Conservation (phyloP, 2,797 vertebrate genomes). For the Limnodromus scolopaceus region DNA sequence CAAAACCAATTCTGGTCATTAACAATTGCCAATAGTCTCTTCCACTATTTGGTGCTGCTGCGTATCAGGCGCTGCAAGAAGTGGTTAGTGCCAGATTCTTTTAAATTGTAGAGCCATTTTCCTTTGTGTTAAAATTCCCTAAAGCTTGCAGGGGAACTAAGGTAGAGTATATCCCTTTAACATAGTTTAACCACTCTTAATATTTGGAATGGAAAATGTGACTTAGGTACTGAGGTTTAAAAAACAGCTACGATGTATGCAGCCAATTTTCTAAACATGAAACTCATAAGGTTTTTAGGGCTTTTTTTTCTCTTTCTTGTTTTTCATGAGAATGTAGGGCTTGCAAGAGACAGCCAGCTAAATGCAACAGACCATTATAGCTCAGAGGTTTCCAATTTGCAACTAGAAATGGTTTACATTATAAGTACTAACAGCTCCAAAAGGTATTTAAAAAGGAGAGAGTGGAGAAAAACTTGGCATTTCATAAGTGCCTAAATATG, state of each 20-base stretch:
- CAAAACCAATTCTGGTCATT: neutral
- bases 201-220: conserved; percentile 59
- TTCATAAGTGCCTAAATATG: neutral
- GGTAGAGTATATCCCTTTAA: conserved; percentile 31
- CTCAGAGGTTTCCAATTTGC: conserved; percentile 37
- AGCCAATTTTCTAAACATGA: conserved; percentile 53
- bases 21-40: neutral
- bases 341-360: neutral
- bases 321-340: neutral
- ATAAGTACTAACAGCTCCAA: neutral
- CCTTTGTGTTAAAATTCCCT: conserved; percentile 35
- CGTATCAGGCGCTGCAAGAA: neutral
- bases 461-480: neutral
- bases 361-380: neutral
- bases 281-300: neutral
- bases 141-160: neutral
- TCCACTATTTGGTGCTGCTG: neutral
- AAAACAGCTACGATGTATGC: neutral
- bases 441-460: conserved; percentile 3
- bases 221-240: conserved; percentile 38
- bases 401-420: conserved; percentile 32
- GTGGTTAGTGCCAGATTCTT: neutral
- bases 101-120: conserved; percentile 10
- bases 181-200: neutral
- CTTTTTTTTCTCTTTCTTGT: neutral